These are phyloP conservation scores for Eptatretus burgeri DNA, from an alignment of 2,113 vertebrate genomes.

Conservation along the genomic window DNA sequence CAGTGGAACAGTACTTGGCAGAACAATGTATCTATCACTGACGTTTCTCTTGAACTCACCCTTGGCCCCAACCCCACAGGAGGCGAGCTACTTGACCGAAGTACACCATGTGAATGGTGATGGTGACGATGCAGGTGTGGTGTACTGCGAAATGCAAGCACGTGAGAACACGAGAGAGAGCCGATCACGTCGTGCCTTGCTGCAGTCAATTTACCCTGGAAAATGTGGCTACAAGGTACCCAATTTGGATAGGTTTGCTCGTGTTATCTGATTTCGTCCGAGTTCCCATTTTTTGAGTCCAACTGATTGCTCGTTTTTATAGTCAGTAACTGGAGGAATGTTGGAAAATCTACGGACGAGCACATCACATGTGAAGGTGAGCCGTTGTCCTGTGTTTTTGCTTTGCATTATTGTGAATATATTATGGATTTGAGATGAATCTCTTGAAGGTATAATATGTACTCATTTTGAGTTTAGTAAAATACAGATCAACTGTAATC, in stretches of 20 bases:
- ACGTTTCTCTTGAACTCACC: too few relatives aligned
- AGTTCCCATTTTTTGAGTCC: neutral
- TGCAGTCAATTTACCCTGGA: neutral
- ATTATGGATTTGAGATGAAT: too few relatives aligned
- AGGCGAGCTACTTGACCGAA: neutral
- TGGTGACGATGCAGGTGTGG: neutral
- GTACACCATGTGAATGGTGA: neutral
- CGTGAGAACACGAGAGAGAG: slow-evolving; percentile 5
- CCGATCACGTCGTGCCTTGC: neutral
- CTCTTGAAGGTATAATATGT: too few relatives aligned
- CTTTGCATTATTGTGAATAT: too few relatives aligned
- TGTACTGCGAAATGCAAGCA: slow-evolving; percentile 3
- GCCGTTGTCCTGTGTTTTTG: neutral
- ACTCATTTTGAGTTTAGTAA: too few relatives aligned
- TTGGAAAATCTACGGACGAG: neutral
- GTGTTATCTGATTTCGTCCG: neutral
- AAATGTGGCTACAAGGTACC: slow-evolving; percentile 1
- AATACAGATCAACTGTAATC: too few relatives aligned
- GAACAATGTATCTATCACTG: too few relatives aligned
- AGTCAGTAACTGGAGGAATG: slow-evolving; percentile 4
- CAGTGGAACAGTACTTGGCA: too few relatives aligned
- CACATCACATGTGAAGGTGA: neutral
- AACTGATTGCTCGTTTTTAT: neutral
- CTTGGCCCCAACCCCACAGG: too few relatives aligned
- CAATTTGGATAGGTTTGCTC: neutral